phyloP scores from a whole-genome alignment of 2,888 invertebrate species.

The Drosophila cognata region DNA sequence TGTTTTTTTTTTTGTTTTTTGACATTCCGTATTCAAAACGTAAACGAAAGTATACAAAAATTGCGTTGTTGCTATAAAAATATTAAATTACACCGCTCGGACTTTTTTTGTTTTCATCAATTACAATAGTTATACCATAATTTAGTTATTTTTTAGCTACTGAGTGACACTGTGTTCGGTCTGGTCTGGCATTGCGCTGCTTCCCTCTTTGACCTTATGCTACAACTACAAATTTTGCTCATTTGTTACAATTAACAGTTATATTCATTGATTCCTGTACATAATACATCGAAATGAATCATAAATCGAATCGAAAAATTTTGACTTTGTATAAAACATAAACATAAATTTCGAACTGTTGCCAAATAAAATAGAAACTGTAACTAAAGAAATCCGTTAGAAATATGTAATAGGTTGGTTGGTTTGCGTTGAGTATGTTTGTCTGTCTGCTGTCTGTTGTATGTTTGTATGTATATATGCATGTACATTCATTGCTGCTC shows the following conservation, averaged over 20 bases:
- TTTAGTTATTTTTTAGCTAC: slow-evolving; percentile 65
- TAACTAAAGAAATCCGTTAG: slow-evolving; percentile 57
- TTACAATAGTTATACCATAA: slow-evolving; percentile 62
- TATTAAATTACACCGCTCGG: slow-evolving; percentile 61
- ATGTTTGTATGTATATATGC: slow-evolving; percentile 31
- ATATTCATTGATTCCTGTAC: slow-evolving; percentile 42
- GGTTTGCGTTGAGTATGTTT: slow-evolving; percentile 63
- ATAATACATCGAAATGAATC: slow-evolving; percentile 41
- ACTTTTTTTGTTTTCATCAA: slow-evolving; percentile 22
- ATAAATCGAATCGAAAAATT: slow-evolving; percentile 35
- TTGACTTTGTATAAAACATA: slow-evolving; percentile 50
- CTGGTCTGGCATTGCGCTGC: slow-evolving; percentile 21
- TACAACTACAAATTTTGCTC: slow-evolving; percentile 54
- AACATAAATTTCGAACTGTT: slow-evolving; percentile 60
- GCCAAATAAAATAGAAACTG: slow-evolving; percentile 42
- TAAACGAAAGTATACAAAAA: slow-evolving; percentile 65
- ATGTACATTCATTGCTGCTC: slow-evolving; percentile 23
- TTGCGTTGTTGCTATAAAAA: slow-evolving; percentile 64
- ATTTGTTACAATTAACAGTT: slow-evolving; percentile 50
- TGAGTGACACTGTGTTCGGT: slow-evolving; percentile 31
- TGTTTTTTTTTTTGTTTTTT: slow-evolving; percentile 20
- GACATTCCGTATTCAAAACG: slow-evolving; percentile 45
- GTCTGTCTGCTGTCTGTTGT: slow-evolving; percentile 45
- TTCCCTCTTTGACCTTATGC: slow-evolving; percentile 29
- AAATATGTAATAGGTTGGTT: slow-evolving; percentile 53